Percentiles rank a stretch among this genome's conserved stretches.
These are phyloP conservation scores for Corydoras maculifer DNA, from an alignment of 2,113 vertebrate species.

Conservation along the genomic window DNA sequence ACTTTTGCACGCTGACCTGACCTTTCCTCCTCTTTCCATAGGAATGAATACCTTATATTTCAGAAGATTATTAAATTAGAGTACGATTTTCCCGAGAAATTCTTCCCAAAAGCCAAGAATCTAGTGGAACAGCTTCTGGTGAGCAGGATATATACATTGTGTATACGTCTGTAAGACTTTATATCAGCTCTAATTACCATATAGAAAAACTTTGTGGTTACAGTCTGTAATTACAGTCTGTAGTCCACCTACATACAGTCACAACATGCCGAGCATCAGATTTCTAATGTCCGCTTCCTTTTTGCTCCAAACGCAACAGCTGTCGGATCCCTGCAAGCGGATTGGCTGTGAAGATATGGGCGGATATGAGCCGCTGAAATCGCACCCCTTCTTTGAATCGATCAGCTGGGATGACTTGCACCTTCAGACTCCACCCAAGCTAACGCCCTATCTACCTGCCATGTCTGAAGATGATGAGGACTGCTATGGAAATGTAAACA, in stretches of 20 bases:
- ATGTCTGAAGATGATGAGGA: conserved; percentile 99
- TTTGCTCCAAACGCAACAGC: conserved; percentile 59
- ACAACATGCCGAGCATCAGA: no score
- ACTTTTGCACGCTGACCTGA: neutral
- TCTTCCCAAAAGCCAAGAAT: conserved; percentile 98
- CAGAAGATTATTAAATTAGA: conserved; percentile 99
- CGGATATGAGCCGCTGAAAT: conserved; percentile 83
- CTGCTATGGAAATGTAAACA: conserved; percentile 93
- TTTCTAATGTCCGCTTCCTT: neutral
- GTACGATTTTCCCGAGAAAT: conserved; percentile 98
- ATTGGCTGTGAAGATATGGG: conserved; percentile 96
- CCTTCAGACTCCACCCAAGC: conserved; percentile 89
- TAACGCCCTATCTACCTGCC: conserved; percentile 91
- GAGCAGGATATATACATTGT: conserved; percentile 36
- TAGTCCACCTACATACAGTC: no score
- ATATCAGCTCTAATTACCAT: no score
- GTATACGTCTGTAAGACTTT: no score
- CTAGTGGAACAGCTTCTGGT: conserved; percentile 94
- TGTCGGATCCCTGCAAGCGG: conserved; percentile 85
- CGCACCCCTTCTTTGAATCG: conserved; percentile 88
- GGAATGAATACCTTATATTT: conserved; percentile 99
- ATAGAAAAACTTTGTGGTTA: no score
- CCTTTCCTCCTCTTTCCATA: conserved; percentile 53
- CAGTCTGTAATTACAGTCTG: no score
- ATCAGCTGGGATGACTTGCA: conserved; percentile 88